A percentile compares a stretch with the other conserved stretches of the same genome.
phyloP scores from a whole-genome alignment of 1,140 invertebrate genomes.

The Orius laevigatus region DNA sequence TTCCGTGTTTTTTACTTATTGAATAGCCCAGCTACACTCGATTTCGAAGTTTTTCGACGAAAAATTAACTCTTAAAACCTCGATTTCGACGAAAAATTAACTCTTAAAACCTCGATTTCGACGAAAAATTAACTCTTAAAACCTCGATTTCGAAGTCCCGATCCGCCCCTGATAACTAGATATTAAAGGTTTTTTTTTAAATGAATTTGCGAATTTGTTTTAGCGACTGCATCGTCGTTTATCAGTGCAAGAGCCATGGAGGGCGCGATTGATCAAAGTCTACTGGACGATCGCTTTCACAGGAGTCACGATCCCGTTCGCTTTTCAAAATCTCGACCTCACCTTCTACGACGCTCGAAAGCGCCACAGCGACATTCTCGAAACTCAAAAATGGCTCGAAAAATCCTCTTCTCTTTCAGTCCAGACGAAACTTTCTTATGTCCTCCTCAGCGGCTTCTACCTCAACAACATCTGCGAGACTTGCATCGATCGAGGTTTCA shows the following conservation, averaged over 20 bases:
- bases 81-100: too few relatives aligned
- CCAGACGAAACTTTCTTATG: constrained; percentile 10
- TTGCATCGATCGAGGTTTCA: constrained; percentile 6
- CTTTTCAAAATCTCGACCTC: constrained; percentile 7
- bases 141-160: too few relatives aligned
- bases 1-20: too few relatives aligned
- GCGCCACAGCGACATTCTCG: background rate
- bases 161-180: too few relatives aligned
- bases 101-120: too few relatives aligned
- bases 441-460: constrained; percentile 9
- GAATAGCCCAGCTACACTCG: too few relatives aligned
- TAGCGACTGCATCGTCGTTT: too few relatives aligned
- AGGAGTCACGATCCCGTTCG: constrained; percentile 8
- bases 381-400: constrained; percentile 2
- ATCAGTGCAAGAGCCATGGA: constrained; percentile 2
- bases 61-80: too few relatives aligned
- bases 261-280: constrained; percentile 1
- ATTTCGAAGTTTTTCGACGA: too few relatives aligned
- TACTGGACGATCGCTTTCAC: constrained; percentile 12
- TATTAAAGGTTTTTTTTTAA: too few relatives aligned
- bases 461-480: constrained; percentile 10
- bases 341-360: background rate
- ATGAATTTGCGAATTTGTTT: too few relatives aligned
- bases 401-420: background rate
- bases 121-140: too few relatives aligned